Evolutionary conservation across 1,140 invertebrate genomes (phyloP).

Genomic region (Marisa cornuarietis): DNA sequence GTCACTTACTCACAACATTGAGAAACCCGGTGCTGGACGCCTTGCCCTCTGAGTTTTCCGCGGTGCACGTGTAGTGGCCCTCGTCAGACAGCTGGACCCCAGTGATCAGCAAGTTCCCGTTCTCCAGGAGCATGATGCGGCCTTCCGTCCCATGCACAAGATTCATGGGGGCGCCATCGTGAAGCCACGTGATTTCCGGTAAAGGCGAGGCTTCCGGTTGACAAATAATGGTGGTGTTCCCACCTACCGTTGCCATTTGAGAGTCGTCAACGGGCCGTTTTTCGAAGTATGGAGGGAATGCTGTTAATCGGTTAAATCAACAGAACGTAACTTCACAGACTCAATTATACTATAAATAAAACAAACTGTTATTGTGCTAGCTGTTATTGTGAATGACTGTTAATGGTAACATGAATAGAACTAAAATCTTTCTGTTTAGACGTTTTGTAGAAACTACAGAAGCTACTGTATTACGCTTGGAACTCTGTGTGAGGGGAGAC

Average conservation of each 20-base stretch:
- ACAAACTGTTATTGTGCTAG: too few relatives aligned
- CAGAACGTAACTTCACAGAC: too few relatives aligned
- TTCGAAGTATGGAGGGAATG: slow-evolving; percentile 88
- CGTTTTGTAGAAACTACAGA: too few relatives aligned
- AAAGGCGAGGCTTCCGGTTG: slow-evolving; percentile 93
- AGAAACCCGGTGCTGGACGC: slow-evolving; percentile 39
- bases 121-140: slow-evolving; percentile 42
- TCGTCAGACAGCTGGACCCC: slow-evolving; percentile 48
- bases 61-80: slow-evolving; percentile 64
- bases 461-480: too few relatives aligned
- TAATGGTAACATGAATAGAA: too few relatives aligned
- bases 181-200: slow-evolving; percentile 89
- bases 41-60: slow-evolving; percentile 51
- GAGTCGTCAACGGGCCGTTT: slow-evolving; percentile 88
- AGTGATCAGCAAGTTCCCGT: slow-evolving; percentile 58
- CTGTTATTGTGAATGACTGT: too few relatives aligned
- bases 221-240: slow-evolving; percentile 91
- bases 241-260: slow-evolving; percentile 89
- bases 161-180: slow-evolving; percentile 83
- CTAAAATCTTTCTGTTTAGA: too few relatives aligned
- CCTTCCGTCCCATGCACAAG: slow-evolving; percentile 26
- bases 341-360: too few relatives aligned
- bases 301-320: slow-evolving; percentile 68
- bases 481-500: too few relatives aligned
- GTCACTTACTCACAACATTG: slow-evolving; percentile 48